Percentiles rank a stretch among this genome's conserved stretches.
phyloP scores from a whole-genome alignment of 2,113 vertebrate species.

The Gracilinanus agilis region DNA sequence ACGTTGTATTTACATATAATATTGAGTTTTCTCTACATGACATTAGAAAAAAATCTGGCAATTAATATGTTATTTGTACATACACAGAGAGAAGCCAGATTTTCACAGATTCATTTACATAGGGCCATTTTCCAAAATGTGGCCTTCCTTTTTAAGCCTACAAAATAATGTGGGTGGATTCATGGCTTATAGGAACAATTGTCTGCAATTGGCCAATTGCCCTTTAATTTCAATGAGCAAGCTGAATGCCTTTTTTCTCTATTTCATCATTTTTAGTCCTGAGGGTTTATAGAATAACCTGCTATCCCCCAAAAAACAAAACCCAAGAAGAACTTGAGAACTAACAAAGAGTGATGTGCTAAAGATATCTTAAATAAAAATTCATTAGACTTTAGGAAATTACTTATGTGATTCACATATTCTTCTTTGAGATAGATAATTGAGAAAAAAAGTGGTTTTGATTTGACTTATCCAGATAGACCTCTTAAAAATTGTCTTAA shows the following conservation, averaged over 20 bases:
- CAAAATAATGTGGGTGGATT: background rate
- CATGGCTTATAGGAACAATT: constrained; percentile 11
- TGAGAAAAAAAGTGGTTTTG: background rate
- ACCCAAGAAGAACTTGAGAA: background rate
- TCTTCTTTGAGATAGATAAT: constrained; percentile 6
- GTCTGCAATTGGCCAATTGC: background rate
- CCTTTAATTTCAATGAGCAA: constrained; percentile 16
- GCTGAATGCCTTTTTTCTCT: background rate
- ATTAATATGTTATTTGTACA: constrained; percentile 64
- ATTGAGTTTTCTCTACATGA: constrained; percentile 47
- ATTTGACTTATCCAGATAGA: background rate
- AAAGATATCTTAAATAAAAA: constrained; percentile 2
- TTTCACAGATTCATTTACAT: constrained; percentile 58
- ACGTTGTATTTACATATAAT: background rate
- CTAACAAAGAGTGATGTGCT: background rate
- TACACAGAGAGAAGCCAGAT: constrained; percentile 53
- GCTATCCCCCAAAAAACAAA: background rate
- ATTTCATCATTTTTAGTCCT: background rate
- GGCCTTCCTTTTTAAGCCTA: constrained; percentile 39
- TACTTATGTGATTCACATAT: background rate
- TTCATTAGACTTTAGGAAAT: background rate
- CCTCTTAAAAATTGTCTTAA: background rate
- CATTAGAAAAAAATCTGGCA: constrained; percentile 53
- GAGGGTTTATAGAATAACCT: background rate
- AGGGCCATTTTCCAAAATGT: constrained; percentile 40